Evolutionary conservation across 2,113 vertebrate genomes (phyloP).

Genomic region (Xiphophorus couchianus): DNA sequence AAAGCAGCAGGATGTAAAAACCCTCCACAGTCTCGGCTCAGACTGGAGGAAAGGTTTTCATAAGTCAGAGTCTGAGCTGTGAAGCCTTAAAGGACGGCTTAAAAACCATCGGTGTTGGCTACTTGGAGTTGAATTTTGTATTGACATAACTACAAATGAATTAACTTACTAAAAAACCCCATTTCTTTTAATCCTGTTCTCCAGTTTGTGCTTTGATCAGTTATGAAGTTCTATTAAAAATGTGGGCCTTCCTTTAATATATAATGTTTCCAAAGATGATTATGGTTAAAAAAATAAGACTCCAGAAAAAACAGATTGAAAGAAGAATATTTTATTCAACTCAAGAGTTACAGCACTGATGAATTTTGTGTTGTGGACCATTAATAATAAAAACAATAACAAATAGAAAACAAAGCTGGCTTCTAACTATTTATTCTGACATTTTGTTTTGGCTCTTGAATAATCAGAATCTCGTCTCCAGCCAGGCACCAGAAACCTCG

Average conservation of each 20-base stretch:
- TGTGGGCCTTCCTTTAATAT: background rate
- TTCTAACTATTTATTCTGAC: too few species aligned
- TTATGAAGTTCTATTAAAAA: background rate
- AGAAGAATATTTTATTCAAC: too few species aligned
- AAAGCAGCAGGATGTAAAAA: background rate
- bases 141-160: constrained; percentile 26
- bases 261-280: background rate
- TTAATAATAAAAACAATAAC: too few species aligned
- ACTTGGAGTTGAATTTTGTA: constrained; percentile 31
- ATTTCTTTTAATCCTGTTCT: constrained; percentile 14
- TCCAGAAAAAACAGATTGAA: too few species aligned
- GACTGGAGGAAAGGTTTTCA: background rate
- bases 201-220: background rate
- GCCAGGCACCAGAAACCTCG: too few species aligned
- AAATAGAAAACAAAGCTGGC: too few species aligned
- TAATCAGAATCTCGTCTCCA: too few species aligned
- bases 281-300: background rate
- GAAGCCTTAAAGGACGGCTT: constrained; percentile 5
- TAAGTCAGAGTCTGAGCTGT: constrained; percentile 10
- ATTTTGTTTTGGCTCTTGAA: too few species aligned
- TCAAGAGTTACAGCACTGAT: too few species aligned
- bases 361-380: too few species aligned
- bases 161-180: background rate
- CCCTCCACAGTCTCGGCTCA: constrained; percentile 6
- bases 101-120: background rate